These are phyloP conservation scores for Microcebus griseorufus DNA, from an alignment of 2,113 vertebrate species.

Conservation along the genomic window DNA sequence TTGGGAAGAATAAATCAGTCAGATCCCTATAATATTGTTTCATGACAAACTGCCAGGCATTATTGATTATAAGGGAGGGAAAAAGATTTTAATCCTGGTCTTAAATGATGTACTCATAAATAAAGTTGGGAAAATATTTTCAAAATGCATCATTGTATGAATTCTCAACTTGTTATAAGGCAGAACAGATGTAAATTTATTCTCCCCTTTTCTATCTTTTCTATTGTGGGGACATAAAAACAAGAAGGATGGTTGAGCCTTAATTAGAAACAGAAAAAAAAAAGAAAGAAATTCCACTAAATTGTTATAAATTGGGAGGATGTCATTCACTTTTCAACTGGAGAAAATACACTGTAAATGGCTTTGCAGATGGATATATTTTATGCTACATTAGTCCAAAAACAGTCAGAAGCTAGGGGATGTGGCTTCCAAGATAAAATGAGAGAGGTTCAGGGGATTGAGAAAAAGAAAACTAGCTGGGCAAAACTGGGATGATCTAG, in stretches of 20 bases:
- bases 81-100: conserved; percentile 32
- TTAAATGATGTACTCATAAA: conserved; percentile 22
- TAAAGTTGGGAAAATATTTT: conserved; percentile 61
- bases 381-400: conserved; percentile 5
- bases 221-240: neutral
- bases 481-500: neutral
- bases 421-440: neutral
- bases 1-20: conserved; percentile 32
- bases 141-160: neutral
- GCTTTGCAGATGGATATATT: conserved; percentile 21
- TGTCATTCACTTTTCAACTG: neutral
- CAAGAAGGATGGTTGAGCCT: neutral
- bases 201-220: neutral
- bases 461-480: conserved; percentile 16
- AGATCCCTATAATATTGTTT: neutral
- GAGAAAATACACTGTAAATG: neutral
- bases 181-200: neutral
- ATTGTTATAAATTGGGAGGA: neutral
- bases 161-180: conserved; percentile 25
- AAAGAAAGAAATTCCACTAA: neutral
- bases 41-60: neutral
- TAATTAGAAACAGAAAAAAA: neutral
- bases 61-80: neutral
- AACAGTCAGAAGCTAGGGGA: neutral
- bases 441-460: neutral